A percentile compares a stretch with the other conserved stretches of the same genome.
phyloP scores from a whole-genome alignment of 2,113 vertebrate genomes.

The pig (Sus scrofa) region T2T-Sscrofa CM000826.6:130621001-130621500 shows the following conservation, averaged over 20 bases:
- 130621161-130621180: neutral
- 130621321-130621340: neutral
- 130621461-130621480: fast-evolving
- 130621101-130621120: neutral
- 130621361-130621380: neutral
- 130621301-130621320: too few species aligned
- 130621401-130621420: neutral
- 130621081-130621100: neutral
- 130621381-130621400: neutral
- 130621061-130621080: neutral
- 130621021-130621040: neutral
- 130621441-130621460: neutral
- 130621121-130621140: neutral
- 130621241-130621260: neutral
- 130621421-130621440: neutral
- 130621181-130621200: slow-evolving; percentile 30
- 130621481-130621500: neutral
- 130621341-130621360: neutral
- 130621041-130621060: neutral
- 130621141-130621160: neutral
- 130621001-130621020: neutral
- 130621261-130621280: neutral
- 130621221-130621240: neutral
- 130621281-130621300: neutral
- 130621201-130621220: neutral